Conservation (phyloP, 2,888 invertebrate species). For the Chloromyia formosa region DNA sequence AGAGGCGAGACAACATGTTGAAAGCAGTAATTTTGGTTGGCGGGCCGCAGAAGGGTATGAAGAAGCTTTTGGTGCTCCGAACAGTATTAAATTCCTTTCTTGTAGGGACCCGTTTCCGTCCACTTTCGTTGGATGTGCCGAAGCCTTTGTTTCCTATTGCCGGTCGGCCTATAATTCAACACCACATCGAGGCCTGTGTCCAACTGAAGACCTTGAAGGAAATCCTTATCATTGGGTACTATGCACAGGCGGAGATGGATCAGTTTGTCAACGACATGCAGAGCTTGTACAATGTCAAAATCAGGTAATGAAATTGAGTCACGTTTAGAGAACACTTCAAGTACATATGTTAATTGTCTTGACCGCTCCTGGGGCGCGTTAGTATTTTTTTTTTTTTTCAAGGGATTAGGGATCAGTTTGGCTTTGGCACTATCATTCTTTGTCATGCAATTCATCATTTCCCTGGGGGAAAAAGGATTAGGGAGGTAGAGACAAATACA, state of each 20-base stretch:
- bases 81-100: not conserved
- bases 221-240: constrained; percentile 93
- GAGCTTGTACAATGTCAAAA: constrained; percentile 80
- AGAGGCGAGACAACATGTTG: constrained; percentile 66
- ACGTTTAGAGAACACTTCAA: not conserved
- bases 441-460: no score
- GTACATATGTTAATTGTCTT: no score
- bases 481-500: no score
- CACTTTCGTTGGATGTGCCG: constrained; percentile 94
- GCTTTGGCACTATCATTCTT: no score
- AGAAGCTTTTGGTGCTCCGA: not conserved
- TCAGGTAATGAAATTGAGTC: constrained; percentile 77
- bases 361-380: no score
- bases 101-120: constrained; percentile 95
- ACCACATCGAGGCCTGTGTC: constrained; percentile 94
- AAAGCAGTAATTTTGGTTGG: constrained; percentile 93
- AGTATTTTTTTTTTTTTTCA: no score
- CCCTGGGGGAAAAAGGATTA: no score
- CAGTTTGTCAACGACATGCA: constrained; percentile 89
- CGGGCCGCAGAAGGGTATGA: constrained; percentile 90
- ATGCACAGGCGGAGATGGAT: constrained; percentile 83
- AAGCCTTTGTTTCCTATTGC: constrained; percentile 98
- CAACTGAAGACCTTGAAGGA: constrained; percentile 83
- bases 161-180: constrained; percentile 94
- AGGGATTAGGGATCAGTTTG: no score